These are phyloP conservation scores for Planiliza haematocheilus DNA, from an alignment of 2,113 vertebrate species.

Conservation along the genomic window DNA sequence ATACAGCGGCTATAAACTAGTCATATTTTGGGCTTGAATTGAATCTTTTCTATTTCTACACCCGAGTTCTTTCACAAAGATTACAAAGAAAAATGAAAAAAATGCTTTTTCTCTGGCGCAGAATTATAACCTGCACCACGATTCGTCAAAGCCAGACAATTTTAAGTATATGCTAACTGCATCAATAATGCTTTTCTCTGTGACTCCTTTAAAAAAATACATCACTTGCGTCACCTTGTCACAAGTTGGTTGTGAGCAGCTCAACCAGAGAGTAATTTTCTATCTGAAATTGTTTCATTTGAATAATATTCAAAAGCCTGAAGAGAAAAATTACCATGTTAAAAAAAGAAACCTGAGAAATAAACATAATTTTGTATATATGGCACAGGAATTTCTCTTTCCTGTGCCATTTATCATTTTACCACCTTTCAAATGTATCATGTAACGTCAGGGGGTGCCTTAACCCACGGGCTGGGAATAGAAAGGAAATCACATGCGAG, in stretches of 20 bases:
- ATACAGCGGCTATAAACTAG: not conserved
- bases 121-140: not conserved
- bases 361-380: conserved; percentile 26
- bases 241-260: not conserved
- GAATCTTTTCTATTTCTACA: not conserved
- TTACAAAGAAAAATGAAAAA: conserved; percentile 6
- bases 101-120: conserved; percentile 7
- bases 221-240: conserved; percentile 8
- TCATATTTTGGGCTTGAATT: not conserved
- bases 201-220: conserved; percentile 15
- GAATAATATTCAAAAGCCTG: conserved; percentile 44
- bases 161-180: conserved; percentile 31
- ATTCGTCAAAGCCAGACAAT: conserved; percentile 34
- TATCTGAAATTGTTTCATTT: conserved; percentile 20
- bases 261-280: conserved; percentile 29
- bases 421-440: conserved; percentile 19
- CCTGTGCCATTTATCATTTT: conserved; percentile 24
- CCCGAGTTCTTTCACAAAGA: not conserved
- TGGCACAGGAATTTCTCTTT: conserved; percentile 19
- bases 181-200: conserved; percentile 23
- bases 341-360: conserved; percentile 19
- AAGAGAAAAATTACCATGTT: conserved; percentile 22
- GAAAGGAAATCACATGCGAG: conserved; percentile 11
- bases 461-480: not conserved
- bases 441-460: conserved; percentile 8